These are phyloP conservation scores for Stenopsyche tienmushanensis DNA, from an alignment of 1,140 invertebrate species.

Conservation along the genomic window DNA sequence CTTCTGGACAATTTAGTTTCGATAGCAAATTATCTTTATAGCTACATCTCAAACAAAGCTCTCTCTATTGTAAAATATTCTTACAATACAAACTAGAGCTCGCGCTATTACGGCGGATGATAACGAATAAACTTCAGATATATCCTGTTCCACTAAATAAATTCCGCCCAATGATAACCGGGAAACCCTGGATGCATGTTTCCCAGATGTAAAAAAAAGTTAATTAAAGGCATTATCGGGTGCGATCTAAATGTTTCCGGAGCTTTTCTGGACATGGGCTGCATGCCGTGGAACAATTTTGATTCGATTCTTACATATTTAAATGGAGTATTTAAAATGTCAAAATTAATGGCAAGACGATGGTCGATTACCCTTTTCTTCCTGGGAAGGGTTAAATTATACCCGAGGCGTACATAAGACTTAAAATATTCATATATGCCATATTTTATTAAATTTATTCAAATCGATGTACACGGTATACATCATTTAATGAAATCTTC, in stretches of 20 bases:
- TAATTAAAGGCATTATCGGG: not conserved
- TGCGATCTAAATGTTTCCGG: not conserved
- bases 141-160: conserved; percentile 14
- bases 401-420: too few species aligned
- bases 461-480: too few species aligned
- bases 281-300: too few species aligned
- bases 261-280: too few species aligned
- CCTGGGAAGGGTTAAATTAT: too few species aligned
- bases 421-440: too few species aligned
- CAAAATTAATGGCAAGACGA: too few species aligned
- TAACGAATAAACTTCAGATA: conserved; percentile 20
- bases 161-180: not conserved
- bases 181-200: not conserved
- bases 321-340: too few species aligned
- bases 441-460: too few species aligned
- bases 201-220: not conserved
- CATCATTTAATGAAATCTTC: too few species aligned
- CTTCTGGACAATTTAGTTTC: conserved; percentile 31
- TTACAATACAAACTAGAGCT: conserved; percentile 14
- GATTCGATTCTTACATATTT: too few species aligned
- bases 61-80: conserved; percentile 21
- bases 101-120: not conserved
- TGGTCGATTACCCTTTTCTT: too few species aligned
- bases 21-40: conserved; percentile 31
- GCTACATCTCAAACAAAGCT: conserved; percentile 21